Conservation (phyloP, 2,113 vertebrate genomes). For the Ciconia maguari region DNA sequence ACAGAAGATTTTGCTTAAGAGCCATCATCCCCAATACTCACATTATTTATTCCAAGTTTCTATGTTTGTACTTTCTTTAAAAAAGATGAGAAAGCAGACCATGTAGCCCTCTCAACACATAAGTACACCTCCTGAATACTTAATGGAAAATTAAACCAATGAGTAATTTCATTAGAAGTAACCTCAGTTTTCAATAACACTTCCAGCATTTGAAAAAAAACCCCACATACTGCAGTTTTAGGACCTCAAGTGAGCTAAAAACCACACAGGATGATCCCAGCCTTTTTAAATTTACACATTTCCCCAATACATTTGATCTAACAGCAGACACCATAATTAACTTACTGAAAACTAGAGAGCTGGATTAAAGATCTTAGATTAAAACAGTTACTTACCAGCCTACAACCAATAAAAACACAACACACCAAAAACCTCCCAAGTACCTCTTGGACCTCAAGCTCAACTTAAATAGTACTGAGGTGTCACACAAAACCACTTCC, state of each 20-base stretch:
- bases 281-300: background rate
- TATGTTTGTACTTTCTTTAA: background rate
- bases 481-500: background rate
- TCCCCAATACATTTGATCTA: background rate
- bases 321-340: background rate
- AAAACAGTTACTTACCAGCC: background rate
- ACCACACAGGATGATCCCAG: background rate
- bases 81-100: background rate
- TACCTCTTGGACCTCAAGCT: rapidly evolving
- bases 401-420: background rate
- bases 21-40: background rate
- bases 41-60: background rate
- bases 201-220: background rate
- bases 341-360: rapidly evolving
- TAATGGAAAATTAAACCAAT: background rate
- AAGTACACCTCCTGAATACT: rapidly evolving
- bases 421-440: background rate
- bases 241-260: background rate
- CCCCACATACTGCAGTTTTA: rapidly evolving
- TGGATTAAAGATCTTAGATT: rapidly evolving
- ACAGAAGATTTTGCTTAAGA: background rate
- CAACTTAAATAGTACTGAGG: background rate
- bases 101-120: rapidly evolving
- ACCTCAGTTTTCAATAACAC: background rate
- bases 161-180: background rate